phyloP scores from a whole-genome alignment of 2,888 invertebrate species.

The Deroplatys truncata region DNA sequence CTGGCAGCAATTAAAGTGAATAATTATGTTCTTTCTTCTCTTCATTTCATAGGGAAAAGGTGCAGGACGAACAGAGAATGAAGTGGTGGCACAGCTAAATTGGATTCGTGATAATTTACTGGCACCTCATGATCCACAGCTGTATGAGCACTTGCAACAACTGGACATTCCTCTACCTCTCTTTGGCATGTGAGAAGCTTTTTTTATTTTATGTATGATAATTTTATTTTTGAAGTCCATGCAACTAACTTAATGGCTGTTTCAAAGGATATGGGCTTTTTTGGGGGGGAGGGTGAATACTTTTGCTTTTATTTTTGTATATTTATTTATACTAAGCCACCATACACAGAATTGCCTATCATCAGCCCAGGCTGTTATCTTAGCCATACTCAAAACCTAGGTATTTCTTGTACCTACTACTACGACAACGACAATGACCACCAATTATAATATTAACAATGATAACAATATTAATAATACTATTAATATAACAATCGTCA shows the following conservation, averaged over 20 bases:
- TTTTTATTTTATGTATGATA: background rate
- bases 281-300: too few species aligned
- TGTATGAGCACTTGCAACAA: conserved; percentile 61
- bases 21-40: background rate
- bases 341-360: too few species aligned
- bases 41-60: background rate
- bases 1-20: background rate
- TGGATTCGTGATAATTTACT: conserved; percentile 60
- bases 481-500: too few species aligned
- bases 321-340: too few species aligned
- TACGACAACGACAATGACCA: too few species aligned
- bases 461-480: too few species aligned
- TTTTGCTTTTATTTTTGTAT: too few species aligned
- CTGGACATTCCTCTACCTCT: conserved; percentile 78
- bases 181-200: conserved; percentile 71
- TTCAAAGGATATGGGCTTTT: background rate
- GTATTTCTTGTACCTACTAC: too few species aligned
- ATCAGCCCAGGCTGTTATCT: too few species aligned
- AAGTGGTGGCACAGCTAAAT: conserved; percentile 59
- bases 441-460: too few species aligned
- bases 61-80: conserved; percentile 43
- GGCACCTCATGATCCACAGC: conserved; percentile 56
- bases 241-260: background rate
- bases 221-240: background rate
- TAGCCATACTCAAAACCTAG: too few species aligned